Conservation (phyloP, 2,113 vertebrate species). For the Gasterosteus aculeatus region DNA sequence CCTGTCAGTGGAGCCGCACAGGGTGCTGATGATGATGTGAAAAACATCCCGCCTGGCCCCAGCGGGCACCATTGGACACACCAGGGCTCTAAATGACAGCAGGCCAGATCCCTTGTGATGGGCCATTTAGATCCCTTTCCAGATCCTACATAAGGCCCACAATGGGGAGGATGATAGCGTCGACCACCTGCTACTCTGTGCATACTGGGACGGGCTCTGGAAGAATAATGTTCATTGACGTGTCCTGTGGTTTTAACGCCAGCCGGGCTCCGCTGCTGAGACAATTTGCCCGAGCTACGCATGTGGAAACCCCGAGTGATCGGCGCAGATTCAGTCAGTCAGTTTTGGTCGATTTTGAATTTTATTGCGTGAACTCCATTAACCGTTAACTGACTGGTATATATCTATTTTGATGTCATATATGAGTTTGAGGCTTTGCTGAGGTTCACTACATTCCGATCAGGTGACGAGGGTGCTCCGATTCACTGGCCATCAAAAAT, state of each 20-base stretch:
- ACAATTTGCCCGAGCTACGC: neutral
- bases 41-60: conserved; percentile 43
- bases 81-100: conserved; percentile 49
- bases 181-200: conserved; percentile 45
- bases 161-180: conserved; percentile 27
- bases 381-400: neutral
- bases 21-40: conserved; percentile 58
- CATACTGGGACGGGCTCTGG: conserved; percentile 31
- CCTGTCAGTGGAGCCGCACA: conserved; percentile 52
- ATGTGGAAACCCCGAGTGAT: conserved; percentile 2
- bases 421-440: neutral
- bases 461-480: neutral
- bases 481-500: neutral
- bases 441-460: neutral
- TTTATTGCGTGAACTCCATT: neutral
- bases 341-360: neutral
- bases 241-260: conserved; percentile 26
- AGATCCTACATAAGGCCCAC: conserved; percentile 46
- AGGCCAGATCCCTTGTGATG: conserved; percentile 47
- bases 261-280: conserved; percentile 6
- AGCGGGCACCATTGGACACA: conserved; percentile 41
- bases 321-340: neutral
- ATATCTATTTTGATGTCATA: neutral
- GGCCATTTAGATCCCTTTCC: conserved; percentile 49
- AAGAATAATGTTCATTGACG: conserved; percentile 24